Evolutionary conservation across 2,888 invertebrate species (phyloP).

Genomic region (Mantis religiosa): DNA sequence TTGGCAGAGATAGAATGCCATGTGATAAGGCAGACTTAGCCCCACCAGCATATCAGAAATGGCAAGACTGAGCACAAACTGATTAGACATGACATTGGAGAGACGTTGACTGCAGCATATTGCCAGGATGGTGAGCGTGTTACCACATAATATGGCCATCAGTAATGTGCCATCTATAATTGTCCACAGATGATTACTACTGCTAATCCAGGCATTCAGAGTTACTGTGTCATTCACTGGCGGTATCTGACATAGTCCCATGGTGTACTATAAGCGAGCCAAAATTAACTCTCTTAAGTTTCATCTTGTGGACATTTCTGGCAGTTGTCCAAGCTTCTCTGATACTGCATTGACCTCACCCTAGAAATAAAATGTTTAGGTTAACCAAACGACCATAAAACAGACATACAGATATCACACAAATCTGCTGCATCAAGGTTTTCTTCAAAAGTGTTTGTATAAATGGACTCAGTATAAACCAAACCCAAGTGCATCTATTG

Average conservation of each 20-base stretch:
- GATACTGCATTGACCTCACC: background rate
- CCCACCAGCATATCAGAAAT: constrained; percentile 76
- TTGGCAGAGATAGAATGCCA: constrained; percentile 65
- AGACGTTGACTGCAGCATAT: constrained; percentile 65
- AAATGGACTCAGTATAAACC: too few relatives aligned
- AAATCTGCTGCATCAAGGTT: too few relatives aligned
- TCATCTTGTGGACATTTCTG: background rate
- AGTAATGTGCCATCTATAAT: constrained; percentile 62
- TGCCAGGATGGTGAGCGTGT: constrained; percentile 70
- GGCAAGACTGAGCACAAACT: constrained; percentile 74
- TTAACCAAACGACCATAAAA: too few relatives aligned
- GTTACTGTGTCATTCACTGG: background rate
- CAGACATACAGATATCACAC: too few relatives aligned
- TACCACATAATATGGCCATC: constrained; percentile 65
- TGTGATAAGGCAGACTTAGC: constrained; percentile 70
- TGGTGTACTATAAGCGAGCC: background rate
- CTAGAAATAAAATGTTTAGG: background rate
- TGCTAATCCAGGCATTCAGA: background rate
- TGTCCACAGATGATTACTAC: constrained; percentile 49
- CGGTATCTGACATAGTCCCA: background rate
- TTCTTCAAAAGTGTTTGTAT: too few relatives aligned
- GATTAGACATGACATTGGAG: constrained; percentile 67
- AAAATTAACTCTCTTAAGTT: background rate
- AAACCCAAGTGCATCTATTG: too few relatives aligned
- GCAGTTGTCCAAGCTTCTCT: background rate